Percentiles rank a stretch among this genome's conserved stretches.
Evolutionary conservation across 2,797 vertebrate genomes (phyloP).

Genomic region (Apogon talboti): DNA sequence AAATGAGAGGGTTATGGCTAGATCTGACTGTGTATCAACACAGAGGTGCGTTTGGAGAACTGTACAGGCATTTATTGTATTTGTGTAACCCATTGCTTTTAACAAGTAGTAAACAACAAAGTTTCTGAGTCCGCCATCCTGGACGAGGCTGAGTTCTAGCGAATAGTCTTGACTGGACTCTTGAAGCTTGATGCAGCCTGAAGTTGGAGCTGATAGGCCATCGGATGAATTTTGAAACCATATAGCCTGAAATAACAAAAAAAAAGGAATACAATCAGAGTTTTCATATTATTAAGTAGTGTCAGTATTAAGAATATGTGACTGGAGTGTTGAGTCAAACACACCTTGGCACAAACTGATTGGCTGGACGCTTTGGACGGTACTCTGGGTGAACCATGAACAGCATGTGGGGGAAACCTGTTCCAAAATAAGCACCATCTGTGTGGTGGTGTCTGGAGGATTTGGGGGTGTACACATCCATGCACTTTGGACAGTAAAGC

Average conservation of each 20-base stretch:
- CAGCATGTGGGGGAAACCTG: slow-evolving; percentile 95
- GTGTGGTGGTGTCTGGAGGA: slow-evolving; percentile 95
- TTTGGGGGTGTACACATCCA: slow-evolving; percentile 96
- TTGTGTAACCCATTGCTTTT: slow-evolving; percentile 46
- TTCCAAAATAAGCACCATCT: slow-evolving; percentile 94
- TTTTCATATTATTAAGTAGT: no score
- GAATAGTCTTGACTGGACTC: slow-evolving; percentile 94
- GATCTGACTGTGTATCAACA: slow-evolving; percentile 30
- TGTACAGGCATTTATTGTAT: slow-evolving; percentile 60
- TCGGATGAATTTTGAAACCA: slow-evolving; percentile 96
- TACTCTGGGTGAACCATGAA: slow-evolving; percentile 98
- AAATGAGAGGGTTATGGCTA: slow-evolving; percentile 10
- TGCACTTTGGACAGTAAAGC: slow-evolving; percentile 96
- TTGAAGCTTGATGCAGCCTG: slow-evolving; percentile 96
- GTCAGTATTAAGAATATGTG: background rate
- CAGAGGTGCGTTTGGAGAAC: slow-evolving; percentile 27
- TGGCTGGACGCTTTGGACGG: slow-evolving; percentile 93
- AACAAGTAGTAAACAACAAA: slow-evolving; percentile 46
- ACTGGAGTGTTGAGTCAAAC: slow-evolving; percentile 2
- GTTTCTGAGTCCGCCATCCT: slow-evolving; percentile 35
- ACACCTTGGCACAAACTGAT: slow-evolving; percentile 96
- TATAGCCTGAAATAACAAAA: slow-evolving; percentile 84
- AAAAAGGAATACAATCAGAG: slow-evolving; percentile 17
- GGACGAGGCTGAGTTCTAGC: slow-evolving; percentile 69
- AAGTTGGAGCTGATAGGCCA: slow-evolving; percentile 96